These are phyloP conservation scores for Gracilinanus agilis DNA, from an alignment of 2,113 vertebrate species.

Conservation along the genomic window DNA sequence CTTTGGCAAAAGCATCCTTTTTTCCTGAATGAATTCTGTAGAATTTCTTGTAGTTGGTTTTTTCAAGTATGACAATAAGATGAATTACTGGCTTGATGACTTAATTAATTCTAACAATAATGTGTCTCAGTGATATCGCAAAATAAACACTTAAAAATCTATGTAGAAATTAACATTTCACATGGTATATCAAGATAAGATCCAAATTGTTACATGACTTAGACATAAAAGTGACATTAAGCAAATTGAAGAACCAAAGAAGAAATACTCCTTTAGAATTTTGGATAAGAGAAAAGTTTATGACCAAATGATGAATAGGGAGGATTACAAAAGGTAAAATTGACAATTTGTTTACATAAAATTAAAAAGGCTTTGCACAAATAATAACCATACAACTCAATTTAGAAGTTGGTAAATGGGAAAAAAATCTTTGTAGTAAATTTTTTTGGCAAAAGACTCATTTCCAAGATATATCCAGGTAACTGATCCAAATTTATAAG, in stretches of 20 bases:
- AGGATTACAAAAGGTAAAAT: not conserved
- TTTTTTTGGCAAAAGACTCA: not conserved
- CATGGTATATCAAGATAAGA: not conserved
- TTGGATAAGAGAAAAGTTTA: not conserved
- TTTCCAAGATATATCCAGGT: not conserved
- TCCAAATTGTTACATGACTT: not conserved
- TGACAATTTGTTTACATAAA: not conserved
- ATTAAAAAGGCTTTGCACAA: not conserved
- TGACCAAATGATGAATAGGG: not conserved
- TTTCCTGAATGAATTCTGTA: conserved; percentile 24
- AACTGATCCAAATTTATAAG: not conserved
- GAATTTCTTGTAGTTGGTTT: not conserved
- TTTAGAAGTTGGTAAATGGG: not conserved
- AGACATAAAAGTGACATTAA: not conserved
- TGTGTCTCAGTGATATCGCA: not conserved
- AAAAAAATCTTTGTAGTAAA: not conserved
- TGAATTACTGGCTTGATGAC: conserved; percentile 2
- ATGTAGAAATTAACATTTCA: not conserved
- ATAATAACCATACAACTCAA: not conserved
- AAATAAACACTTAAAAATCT: not conserved
- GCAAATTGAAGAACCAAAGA: not conserved
- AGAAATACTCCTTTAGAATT: not conserved
- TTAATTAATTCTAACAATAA: conserved; percentile 25
- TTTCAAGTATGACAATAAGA: conserved; percentile 62
- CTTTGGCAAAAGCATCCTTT: conserved; percentile 50